Evolutionary conservation across 1,140 invertebrate genomes (phyloP), one percentile per base, ranked within the genome.

Genomic region (Drosophila novamexicana): DNA sequence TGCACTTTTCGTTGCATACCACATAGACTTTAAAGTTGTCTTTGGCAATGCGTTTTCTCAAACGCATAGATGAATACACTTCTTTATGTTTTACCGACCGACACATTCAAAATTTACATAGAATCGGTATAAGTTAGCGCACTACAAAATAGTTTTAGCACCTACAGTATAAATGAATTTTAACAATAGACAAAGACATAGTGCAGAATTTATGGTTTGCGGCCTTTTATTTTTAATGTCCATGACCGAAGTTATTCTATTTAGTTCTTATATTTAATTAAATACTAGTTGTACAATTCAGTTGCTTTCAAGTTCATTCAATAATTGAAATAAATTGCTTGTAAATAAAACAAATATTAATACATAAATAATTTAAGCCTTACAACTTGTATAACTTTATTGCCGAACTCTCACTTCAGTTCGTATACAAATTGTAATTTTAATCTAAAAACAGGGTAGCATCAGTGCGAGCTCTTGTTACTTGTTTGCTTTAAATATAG

Each of bases 261-360:
- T 59, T 61, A 73, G 53, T 42, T 39, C 44, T 59, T 53, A 65
- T 66, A 16, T 57, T 10, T 64, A 42, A 9, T 56, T 56, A 47
- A 18, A 47, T 47, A 40, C 37, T 12, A 37, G 6, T 9, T 58
- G 62, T 58, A 71, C 34, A 66, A 50, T 54, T 58, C 22, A 32
- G 29, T 68, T 12, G 56, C 47, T 69, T 39, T 45, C 40, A 66
- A 53, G 29, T 61, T 73, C 14, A 73, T 61, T 36, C 10, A 61
- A 34, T 49, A 37, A 49, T 61, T 59, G 40, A 67, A 73, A 68
- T 68, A 68, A 61, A 73, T 67, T 73, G 64, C 64, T 67, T 73
- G 64, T 73, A 73, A 67, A 73, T 61, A 70, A 39, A 44, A 18
- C n/a, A 59, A 53, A 37, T 32, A 45, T 44, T 34, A 14, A 59